These are phyloP conservation scores for Plutomurus gul DNA, from an alignment of 1,140 invertebrate species.

Conservation along the genomic window DNA sequence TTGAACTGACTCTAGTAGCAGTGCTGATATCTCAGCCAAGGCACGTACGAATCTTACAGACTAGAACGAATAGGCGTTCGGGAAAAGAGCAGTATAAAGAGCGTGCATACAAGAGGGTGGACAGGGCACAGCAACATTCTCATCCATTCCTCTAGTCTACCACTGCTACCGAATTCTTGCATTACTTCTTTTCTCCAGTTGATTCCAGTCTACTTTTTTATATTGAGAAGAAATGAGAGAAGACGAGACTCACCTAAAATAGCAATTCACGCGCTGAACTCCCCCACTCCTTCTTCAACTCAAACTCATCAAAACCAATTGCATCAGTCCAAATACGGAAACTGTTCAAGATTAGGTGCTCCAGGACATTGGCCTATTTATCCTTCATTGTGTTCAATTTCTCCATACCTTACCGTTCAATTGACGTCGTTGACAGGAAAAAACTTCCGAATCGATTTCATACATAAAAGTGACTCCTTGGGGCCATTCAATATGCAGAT, in stretches of 20 bases:
- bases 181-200: not conserved
- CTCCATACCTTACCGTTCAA: not conserved
- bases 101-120: not conserved
- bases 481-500: not conserved
- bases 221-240: not conserved
- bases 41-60: not conserved
- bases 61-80: not conserved
- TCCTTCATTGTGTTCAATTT: conserved; percentile 34
- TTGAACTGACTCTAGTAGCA: not conserved
- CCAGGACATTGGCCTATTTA: conserved; percentile 31
- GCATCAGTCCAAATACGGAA: conserved; percentile 37
- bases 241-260: not conserved
- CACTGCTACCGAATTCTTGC: not conserved
- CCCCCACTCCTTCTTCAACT: not conserved
- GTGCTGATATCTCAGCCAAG: not conserved
- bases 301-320: conserved; percentile 26
- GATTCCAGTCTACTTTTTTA: not conserved
- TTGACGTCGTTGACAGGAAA: conserved; percentile 17
- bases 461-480: not conserved
- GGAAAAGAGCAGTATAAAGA: not conserved
- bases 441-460: conserved; percentile 10
- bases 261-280: not conserved
- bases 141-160: too few species aligned
- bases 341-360: conserved; percentile 36
- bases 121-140: too few species aligned